Base-by-base conservation (phyloP, 2,888 invertebrate genomes). In the Limnephilus marmoratus region DNA sequence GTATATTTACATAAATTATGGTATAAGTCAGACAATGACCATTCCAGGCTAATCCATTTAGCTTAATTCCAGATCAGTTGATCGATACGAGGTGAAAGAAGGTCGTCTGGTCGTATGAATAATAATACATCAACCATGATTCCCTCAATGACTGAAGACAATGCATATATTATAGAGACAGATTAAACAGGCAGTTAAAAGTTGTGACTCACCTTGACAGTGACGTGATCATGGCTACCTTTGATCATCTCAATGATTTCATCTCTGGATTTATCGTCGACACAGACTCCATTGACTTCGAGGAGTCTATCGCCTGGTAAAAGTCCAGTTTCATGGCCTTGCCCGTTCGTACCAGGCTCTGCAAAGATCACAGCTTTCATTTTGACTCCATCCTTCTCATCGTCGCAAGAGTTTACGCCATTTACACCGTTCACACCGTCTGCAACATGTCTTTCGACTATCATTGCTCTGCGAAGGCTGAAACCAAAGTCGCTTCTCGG, bases 401-500 rank as follows among this genome's bases (percentile, higher is more conserved):
- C 91, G 94, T 94, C 31, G 95, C 95, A 94, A 96, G 85, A 90
- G 95, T 89, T 96, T 95, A 81, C 96, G 95, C 95, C 95, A 88
- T 95, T 95, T 41, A 90, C 85, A 9, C 94, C 93, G 89, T 95
- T 95, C 29, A 90, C 87, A 4, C 94, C 93, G 53, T 95, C 94
- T 90, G 94, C 94, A 15, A 95, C 81, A 34, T 95, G 95, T 93
- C 98, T 96, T 94, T 98, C 97, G 93, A 98, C 97, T 87, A 98
- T 97, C 95, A 98, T 97, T 3, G 99, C 99, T 94, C 99, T 97
- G 11, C 99, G 97, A 93, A 99, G 96, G 93, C 99, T 99, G 94
- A 99, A 99, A 0, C 99, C 99, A 95, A 99, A 99, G 95, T 99
- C 99, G 94, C 98, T 98, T 91, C 98, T 97, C 0, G 98, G 98